Percentiles rank a stretch among this genome's conserved stretches.
Evolutionary conservation across 2,113 vertebrate genomes (phyloP).

Genomic region (Synodontis membranacea): DNA sequence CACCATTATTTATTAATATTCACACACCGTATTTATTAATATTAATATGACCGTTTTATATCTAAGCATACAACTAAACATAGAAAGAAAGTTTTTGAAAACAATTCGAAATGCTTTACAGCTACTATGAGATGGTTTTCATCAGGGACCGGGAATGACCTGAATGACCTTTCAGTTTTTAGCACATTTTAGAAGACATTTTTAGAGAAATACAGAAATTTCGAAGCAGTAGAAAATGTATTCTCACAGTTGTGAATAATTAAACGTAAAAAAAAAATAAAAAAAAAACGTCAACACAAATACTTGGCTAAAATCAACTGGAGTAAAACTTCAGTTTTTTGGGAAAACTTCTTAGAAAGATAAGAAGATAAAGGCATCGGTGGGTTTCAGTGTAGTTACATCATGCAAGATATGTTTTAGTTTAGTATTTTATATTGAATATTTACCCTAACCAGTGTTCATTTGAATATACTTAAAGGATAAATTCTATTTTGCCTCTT

Average conservation of each 20-base stretch:
- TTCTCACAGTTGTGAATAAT: neutral
- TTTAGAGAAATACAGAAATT: neutral
- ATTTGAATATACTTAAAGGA: neutral
- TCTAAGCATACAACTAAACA: neutral
- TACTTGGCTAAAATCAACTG: neutral
- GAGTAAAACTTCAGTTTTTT: no score
- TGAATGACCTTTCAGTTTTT: neutral
- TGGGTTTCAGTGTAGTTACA: conserved; percentile 3
- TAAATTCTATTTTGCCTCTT: neutral
- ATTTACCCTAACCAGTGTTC: neutral
- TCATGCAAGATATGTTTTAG: neutral
- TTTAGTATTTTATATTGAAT: neutral
- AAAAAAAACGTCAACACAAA: neutral
- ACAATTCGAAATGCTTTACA: neutral
- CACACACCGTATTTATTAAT: neutral
- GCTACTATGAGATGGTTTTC: neutral
- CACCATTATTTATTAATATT: no score
- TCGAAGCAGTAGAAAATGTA: neutral
- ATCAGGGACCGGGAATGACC: neutral
- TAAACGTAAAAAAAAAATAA: neutral
- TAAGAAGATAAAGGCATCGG: neutral
- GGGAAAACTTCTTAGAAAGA: neutral
- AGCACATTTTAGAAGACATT: neutral
- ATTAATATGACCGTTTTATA: neutral
- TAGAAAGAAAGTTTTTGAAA: neutral